Conservation (phyloP, 2,888 invertebrate genomes). For the Torymus tubicola region DNA sequence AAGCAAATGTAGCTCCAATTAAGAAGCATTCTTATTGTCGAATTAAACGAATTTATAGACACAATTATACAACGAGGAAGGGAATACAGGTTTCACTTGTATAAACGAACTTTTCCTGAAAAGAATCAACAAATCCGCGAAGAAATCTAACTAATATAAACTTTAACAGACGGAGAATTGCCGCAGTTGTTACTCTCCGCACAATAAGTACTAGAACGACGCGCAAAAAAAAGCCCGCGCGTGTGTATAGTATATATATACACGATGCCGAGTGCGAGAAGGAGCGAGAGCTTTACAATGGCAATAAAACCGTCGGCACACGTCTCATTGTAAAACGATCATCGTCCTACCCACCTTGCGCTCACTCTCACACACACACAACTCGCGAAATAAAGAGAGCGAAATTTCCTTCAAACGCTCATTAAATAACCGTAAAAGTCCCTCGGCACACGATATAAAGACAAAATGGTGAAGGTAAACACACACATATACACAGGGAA, state of each 20-base stretch:
- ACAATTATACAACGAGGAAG: no score
- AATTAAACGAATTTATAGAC: neutral
- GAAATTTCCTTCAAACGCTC: conserved; percentile 13
- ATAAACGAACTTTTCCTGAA: no score
- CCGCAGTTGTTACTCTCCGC: no score
- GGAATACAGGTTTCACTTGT: no score
- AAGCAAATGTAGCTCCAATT: no score
- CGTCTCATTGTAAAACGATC: conserved; percentile 14
- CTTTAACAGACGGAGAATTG: no score
- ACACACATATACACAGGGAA: neutral
- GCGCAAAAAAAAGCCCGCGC: neutral
- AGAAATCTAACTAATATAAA: no score
- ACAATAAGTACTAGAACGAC: no score
- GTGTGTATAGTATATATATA: neutral
- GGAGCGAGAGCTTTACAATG: neutral
- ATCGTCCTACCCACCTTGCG: conserved; percentile 1
- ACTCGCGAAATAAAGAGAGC: conserved; percentile 5
- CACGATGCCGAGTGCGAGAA: neutral
- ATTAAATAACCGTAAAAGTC: conserved; percentile 25
- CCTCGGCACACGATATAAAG: conserved; percentile 16
- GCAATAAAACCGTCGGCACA: conserved; percentile 10
- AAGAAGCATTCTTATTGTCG: neutral
- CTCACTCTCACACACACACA: neutral
- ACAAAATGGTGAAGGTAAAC: conserved; percentile 5
- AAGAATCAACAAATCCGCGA: no score